These are phyloP conservation scores for Parochlus steinenii DNA, from an alignment of 2,888 invertebrate genomes.

Conservation along the genomic window DNA sequence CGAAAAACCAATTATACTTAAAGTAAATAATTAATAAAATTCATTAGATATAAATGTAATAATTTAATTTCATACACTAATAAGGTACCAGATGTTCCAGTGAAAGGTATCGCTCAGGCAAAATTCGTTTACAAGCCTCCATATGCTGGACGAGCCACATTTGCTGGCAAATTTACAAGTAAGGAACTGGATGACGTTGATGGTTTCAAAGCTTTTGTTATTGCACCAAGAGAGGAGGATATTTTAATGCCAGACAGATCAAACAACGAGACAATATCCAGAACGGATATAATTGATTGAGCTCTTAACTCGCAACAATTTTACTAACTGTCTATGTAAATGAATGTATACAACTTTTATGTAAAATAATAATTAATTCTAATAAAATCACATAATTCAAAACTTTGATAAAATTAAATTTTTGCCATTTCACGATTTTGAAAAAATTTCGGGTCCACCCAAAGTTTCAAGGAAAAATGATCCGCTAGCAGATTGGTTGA, in stretches of 20 bases:
- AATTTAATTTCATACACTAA: slow-evolving; percentile 20
- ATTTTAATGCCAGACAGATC: slow-evolving; percentile 20
- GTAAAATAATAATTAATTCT: neutral
- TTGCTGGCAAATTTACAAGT: slow-evolving; percentile 74
- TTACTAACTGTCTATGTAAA: neutral
- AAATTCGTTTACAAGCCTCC: slow-evolving; percentile 63
- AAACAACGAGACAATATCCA: slow-evolving; percentile 18
- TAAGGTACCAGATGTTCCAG: slow-evolving; percentile 41
- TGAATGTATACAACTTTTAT: neutral
- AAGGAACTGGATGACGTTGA: slow-evolving; percentile 82
- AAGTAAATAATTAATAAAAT: slow-evolving; percentile 29
- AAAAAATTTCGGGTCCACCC: slow-evolving; percentile 31
- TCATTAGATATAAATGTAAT: neutral
- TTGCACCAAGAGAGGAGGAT: slow-evolving; percentile 32
- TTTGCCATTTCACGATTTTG: no score
- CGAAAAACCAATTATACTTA: slow-evolving; percentile 52
- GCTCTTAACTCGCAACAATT: no score
- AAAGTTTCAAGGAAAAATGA: slow-evolving; percentile 44
- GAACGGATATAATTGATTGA: slow-evolving; percentile 26
- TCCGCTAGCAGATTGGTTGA: slow-evolving; percentile 32
- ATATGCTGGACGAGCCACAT: slow-evolving; percentile 60
- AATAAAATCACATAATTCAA: neutral
- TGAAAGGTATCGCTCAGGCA: slow-evolving; percentile 37
- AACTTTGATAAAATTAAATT: neutral
- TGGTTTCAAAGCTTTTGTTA: slow-evolving; percentile 64